Conservation (phyloP, 2,888 invertebrate genomes). For the Parnassius apollo region DNA sequence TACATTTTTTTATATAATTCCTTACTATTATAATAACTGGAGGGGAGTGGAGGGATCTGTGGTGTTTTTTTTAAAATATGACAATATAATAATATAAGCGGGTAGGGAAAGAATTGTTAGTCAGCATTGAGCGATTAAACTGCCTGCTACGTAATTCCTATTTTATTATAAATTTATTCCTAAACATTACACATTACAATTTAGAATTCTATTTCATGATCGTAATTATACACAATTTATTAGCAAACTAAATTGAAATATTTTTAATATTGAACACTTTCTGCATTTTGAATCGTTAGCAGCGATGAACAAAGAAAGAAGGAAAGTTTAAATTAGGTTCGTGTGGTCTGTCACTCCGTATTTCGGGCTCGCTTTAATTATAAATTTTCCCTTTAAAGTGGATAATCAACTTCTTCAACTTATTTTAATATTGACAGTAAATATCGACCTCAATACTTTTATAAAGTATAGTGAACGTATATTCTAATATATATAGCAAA, state of each 20-base stretch:
- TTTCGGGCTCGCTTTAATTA: conserved; percentile 11
- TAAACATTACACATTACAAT: too few species aligned
- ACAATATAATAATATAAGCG: too few species aligned
- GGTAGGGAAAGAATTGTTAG: too few species aligned
- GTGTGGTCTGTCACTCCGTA: conserved; percentile 45
- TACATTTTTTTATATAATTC: too few species aligned
- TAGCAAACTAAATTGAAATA: background rate
- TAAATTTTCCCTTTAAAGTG: conserved; percentile 23
- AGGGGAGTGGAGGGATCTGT: too few species aligned
- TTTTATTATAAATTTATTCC: too few species aligned
- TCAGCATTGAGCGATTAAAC: too few species aligned
- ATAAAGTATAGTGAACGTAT: too few species aligned
- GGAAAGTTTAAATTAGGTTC: conserved; percentile 57
- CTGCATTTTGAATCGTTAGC: background rate
- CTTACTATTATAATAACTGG: too few species aligned
- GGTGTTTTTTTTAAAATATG: too few species aligned
- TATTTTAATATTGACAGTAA: background rate
- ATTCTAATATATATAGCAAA: background rate
- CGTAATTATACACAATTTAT: background rate
- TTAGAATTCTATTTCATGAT: too few species aligned
- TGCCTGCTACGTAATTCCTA: too few species aligned
- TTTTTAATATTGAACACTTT: conserved; percentile 8
- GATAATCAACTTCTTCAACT: conserved; percentile 13
- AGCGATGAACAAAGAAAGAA: conserved; percentile 17
- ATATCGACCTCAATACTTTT: background rate